A percentile compares a stretch with the other conserved stretches of the same genome.
phyloP scores from a whole-genome alignment of 64 coral and sea anemone species.

The Acropora yongei region DNA sequence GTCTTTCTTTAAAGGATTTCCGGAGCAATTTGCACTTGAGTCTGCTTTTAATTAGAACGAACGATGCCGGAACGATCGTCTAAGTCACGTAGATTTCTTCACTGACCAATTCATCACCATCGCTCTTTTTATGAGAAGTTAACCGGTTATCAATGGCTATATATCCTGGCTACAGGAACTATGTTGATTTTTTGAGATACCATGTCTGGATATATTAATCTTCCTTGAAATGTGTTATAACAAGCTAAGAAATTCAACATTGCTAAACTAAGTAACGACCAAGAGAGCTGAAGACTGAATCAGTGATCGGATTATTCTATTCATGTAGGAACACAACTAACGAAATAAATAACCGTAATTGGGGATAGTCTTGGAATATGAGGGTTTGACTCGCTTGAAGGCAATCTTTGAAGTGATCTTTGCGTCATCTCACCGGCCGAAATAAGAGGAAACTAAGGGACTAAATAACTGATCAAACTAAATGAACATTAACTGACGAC shows the following conservation, averaged over 20 bases:
- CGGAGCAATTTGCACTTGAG: not conserved
- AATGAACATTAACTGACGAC: too few relatives aligned
- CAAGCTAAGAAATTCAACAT: not conserved
- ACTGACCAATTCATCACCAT: too few relatives aligned
- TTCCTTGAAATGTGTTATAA: not conserved
- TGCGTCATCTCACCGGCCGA: too few relatives aligned
- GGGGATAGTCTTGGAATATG: too few relatives aligned
- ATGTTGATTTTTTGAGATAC: not conserved
- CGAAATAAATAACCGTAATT: not conserved
- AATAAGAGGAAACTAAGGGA: too few relatives aligned
- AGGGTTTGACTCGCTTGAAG: not conserved
- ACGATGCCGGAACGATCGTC: not conserved
- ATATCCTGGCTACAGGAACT: not conserved
- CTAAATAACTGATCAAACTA: too few relatives aligned
- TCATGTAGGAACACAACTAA: not conserved
- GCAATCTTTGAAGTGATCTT: not conserved
- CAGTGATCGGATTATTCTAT: not conserved
- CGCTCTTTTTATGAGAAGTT: not conserved
- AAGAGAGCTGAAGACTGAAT: not conserved
- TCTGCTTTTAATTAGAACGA: not conserved
- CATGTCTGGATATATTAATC: not conserved
- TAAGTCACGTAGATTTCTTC: slow-evolving; percentile 4
- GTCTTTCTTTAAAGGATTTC: not conserved
- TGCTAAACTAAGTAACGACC: not conserved
- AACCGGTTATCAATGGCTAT: not conserved